Conservation (phyloP, 2,113 vertebrate genomes). For the Hippocampus mohnikei region DNA sequence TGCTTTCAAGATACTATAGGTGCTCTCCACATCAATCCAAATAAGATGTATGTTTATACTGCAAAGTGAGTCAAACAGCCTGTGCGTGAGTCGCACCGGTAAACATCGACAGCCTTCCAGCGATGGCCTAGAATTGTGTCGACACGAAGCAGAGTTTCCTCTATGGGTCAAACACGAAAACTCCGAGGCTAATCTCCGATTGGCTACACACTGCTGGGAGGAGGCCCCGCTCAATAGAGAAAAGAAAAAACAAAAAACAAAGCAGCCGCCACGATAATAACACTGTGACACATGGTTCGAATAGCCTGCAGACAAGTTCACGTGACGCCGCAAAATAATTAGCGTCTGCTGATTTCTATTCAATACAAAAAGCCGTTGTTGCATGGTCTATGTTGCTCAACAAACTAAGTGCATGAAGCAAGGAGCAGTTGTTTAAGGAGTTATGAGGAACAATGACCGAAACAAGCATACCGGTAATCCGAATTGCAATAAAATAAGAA, state of each 20-base stretch:
- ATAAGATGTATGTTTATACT: neutral
- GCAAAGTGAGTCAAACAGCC: slow-evolving; percentile 6
- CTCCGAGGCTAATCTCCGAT: slow-evolving; percentile 33
- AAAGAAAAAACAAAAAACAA: too few species aligned
- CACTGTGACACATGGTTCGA: slow-evolving; percentile 25
- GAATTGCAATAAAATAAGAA: neutral
- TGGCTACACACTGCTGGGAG: slow-evolving; percentile 24
- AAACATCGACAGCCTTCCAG: slow-evolving; percentile 45
- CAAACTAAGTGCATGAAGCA: neutral
- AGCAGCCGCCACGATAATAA: slow-evolving; percentile 26
- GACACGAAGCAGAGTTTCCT: slow-evolving; percentile 27
- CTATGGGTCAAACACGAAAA: slow-evolving; percentile 33
- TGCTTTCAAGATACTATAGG: neutral
- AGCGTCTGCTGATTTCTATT: neutral
- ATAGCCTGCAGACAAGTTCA: slow-evolving; percentile 18
- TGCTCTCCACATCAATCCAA: neutral
- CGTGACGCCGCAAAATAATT: neutral
- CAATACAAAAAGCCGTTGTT: neutral
- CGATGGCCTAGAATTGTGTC: slow-evolving; percentile 17
- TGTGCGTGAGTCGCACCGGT: slow-evolving; percentile 32
- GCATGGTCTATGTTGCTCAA: neutral
- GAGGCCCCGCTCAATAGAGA: neutral
- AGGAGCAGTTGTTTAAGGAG: neutral
- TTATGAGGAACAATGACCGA: neutral
- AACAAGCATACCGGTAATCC: neutral